These are phyloP conservation scores for Pteruthius melanotis DNA, from an alignment of 2,113 vertebrate genomes.

Conservation along the genomic window DNA sequence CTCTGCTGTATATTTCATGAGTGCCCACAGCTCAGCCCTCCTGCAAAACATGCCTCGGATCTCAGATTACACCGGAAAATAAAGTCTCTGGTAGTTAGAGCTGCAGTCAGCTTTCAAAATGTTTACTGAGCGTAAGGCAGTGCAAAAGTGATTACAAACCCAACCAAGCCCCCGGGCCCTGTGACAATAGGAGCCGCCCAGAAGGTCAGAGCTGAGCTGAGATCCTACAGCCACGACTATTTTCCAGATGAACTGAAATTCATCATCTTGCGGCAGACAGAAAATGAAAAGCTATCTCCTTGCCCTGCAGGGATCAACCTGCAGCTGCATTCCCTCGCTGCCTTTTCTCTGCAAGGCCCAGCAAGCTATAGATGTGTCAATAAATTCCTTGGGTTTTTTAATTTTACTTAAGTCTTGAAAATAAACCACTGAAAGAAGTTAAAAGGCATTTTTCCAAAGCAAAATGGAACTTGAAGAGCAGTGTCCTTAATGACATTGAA, in stretches of 20 bases:
- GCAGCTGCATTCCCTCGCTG: background rate
- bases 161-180: background rate
- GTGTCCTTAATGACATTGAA: background rate
- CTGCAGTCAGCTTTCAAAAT: background rate
- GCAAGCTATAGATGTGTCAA: background rate
- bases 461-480: background rate
- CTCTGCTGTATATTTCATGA: background rate
- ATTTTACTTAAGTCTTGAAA: background rate
- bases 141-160: background rate
- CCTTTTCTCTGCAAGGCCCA: background rate
- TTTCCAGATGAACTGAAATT: slow-evolving; percentile 42
- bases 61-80: background rate
- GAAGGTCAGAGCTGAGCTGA: background rate
- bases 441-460: background rate
- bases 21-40: background rate
- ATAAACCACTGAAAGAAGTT: background rate
- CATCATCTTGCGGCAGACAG: background rate
- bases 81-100: background rate
- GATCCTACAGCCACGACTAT: slow-evolving; percentile 6
- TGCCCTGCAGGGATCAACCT: slow-evolving; percentile 39
- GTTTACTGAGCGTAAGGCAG: background rate
- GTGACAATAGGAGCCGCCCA: rapidly evolving
- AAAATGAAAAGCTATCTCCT: slow-evolving; percentile 39
- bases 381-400: background rate
- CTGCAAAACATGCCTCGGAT: background rate